Conservation (phyloP, 2,888 invertebrate species). For the Diarsia rubi region DNA sequence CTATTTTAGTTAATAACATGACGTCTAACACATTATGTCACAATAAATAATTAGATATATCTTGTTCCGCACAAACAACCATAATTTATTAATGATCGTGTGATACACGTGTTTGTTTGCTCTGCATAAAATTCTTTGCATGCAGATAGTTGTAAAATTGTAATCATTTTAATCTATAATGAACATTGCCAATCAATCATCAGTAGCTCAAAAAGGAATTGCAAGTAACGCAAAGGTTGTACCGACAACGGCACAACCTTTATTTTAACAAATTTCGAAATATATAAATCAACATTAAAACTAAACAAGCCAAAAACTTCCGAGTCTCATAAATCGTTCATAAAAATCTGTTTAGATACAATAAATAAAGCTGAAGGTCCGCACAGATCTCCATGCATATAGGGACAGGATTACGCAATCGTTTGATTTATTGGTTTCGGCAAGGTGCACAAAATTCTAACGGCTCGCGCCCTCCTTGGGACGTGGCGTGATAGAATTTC, state of each 20-base stretch:
- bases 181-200: constrained; percentile 21
- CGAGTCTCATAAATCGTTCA: constrained; percentile 80
- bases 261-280: constrained; percentile 62
- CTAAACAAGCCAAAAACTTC: constrained; percentile 70
- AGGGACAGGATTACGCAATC: constrained; percentile 88
- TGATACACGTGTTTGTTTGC: constrained; percentile 53
- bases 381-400: constrained; percentile 86
- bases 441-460: constrained; percentile 88
- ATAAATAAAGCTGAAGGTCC: constrained; percentile 86
- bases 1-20: constrained; percentile 81
- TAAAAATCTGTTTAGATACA: constrained; percentile 86
- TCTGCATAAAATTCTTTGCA: constrained; percentile 44
- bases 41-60: constrained; percentile 76
- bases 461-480: constrained; percentile 79
- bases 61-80: constrained; percentile 60
- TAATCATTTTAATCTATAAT: constrained; percentile 39
- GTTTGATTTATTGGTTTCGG: constrained; percentile 89
- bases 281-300: constrained; percentile 69
- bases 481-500: constrained; percentile 85
- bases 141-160: constrained; percentile 37
- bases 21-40: constrained; percentile 80
- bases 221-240: constrained; percentile 21
- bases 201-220: constrained; percentile 1
- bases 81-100: constrained; percentile 66
- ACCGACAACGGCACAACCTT: constrained; percentile 64